Evolutionary conservation across 2,113 vertebrate species (phyloP).

Genomic region (Forbesichthys agassizii): DNA sequence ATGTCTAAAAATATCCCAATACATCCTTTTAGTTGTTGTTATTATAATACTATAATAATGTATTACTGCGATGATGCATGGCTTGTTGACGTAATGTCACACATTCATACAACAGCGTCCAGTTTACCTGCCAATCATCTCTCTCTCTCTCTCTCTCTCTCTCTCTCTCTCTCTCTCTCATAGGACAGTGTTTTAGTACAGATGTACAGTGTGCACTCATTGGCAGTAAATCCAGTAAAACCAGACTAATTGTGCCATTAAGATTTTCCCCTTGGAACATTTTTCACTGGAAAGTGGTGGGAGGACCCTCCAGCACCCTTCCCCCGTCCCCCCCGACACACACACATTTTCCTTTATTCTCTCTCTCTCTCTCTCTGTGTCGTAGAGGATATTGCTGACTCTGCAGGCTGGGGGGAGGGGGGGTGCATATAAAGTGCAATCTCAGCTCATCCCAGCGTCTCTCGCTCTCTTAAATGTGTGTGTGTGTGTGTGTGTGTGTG

Average conservation of each 20-base stretch:
- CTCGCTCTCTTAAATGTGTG: conserved; percentile 62
- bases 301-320: neutral
- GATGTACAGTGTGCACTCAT: conserved; percentile 52
- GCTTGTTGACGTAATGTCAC: neutral
- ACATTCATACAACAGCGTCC: no score
- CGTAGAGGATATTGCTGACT: conserved; percentile 68
- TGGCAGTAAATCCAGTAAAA: conserved; percentile 61
- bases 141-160: neutral
- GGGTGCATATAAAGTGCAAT: conserved; percentile 70
- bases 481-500: neutral
- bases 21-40: neutral
- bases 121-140: neutral
- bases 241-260: conserved; percentile 71
- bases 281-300: conserved; percentile 56
- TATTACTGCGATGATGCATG: neutral
- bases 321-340: conserved; percentile 25
- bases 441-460: conserved; percentile 73
- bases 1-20: neutral
- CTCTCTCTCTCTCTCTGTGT: conserved; percentile 20
- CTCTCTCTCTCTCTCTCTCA: neutral
- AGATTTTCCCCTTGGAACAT: conserved; percentile 62
- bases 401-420: conserved; percentile 31
- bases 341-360: conserved; percentile 13
- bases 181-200: conserved; percentile 32
- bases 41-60: neutral